Evolutionary conservation across 2,888 invertebrate genomes (phyloP), one percentile per base, ranked within the genome.

Genomic region (Metallyticus violacea): DNA sequence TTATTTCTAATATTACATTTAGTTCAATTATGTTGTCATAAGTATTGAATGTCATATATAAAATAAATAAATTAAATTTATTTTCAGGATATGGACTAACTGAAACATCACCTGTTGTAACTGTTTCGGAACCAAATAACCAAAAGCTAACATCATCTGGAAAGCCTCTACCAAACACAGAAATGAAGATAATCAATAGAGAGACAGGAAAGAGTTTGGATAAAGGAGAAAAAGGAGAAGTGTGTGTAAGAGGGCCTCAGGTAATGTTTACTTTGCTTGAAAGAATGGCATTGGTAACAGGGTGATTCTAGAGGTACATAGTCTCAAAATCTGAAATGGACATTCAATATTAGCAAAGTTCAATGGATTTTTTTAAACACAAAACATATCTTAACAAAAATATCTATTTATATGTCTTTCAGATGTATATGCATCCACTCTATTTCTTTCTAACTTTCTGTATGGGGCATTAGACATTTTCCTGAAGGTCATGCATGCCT

Each of bases 91-190:
- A 95, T 89, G 97, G 97, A 1, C 92, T 96, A 90, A 96, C 96
- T 0, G 97, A 97, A 91, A 93, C 95, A 0, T 95, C 95, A 0
- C 95, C 95, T 0, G 93, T 93, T 0, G 91, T 94, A 0, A 89
- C 94, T 0, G 86, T 94, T 7, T 27, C 25, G n/a, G 77, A 84
- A n/a, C 62, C 79, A 76, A 27, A 29, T 6, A 81, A 40, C 22
- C 76, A 29, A 7, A 78, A 85, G 29, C 86, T 87, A 2, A 91
- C 92, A 1, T 83, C 83, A 28, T 92, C 94, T 0, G 97, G 97
- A 0, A 91, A 92, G 2, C 92, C 95, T 0, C 88, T 95, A 1
- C 93, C 95, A 0, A 95, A 93, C 89, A 95, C 96, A 0, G 92
- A 94, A 81, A 92, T 93, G 2, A 96, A 95, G 91, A 92, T 96